A percentile compares a stretch with the other conserved stretches of the same genome.
These are phyloP conservation scores for Mixornis gularis DNA, from an alignment of 2,113 vertebrate species.

Conservation along the genomic window DNA sequence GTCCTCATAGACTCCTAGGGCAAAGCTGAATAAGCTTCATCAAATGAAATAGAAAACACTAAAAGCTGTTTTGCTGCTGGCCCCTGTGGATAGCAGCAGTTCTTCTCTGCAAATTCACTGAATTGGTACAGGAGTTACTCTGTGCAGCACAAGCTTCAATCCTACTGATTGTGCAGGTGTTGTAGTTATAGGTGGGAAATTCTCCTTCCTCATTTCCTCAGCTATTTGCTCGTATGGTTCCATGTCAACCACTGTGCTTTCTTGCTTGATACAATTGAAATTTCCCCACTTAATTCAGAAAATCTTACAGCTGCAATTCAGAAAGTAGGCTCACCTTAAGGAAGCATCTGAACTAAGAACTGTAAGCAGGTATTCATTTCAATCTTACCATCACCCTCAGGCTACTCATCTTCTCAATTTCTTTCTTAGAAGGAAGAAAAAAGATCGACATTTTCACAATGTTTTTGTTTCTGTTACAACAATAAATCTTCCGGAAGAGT, in stretches of 20 bases:
- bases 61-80: not conserved
- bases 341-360: not conserved
- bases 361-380: not conserved
- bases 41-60: not conserved
- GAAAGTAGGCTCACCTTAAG: not conserved
- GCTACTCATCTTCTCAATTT: not conserved
- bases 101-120: not conserved
- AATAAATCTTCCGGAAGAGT: not conserved
- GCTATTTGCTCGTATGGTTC: not conserved
- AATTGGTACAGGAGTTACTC: not conserved
- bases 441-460: not conserved
- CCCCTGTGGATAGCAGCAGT: not conserved
- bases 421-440: not conserved
- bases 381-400: not conserved
- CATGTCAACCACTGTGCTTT: not conserved
- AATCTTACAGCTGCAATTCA: not conserved
- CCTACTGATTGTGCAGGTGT: not conserved
- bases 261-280: not conserved
- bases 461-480: not conserved
- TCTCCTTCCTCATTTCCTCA: not conserved
- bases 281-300: not conserved
- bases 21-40: constrained; percentile 7
- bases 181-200: not conserved
- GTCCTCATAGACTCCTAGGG: not conserved
- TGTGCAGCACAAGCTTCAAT: not conserved